Conservation (phyloP, 2,113 vertebrate genomes). For the Psilopsiagon aurifrons region DNA sequence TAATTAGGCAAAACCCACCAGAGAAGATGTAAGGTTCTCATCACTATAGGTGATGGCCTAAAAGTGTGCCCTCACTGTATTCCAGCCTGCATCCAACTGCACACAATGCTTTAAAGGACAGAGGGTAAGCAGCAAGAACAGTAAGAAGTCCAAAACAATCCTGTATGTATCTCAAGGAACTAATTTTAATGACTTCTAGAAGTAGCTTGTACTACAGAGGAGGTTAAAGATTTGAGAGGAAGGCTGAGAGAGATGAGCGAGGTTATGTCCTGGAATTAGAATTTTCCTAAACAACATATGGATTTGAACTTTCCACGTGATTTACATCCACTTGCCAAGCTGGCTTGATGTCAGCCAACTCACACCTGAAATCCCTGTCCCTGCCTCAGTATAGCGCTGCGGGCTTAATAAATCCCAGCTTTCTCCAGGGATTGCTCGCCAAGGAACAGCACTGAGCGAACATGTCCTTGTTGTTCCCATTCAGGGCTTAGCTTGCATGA, state of each 20-base stretch:
- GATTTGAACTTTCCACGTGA: neutral
- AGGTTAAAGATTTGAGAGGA: neutral
- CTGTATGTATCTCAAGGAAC: neutral
- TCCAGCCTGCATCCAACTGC: rapidly evolving
- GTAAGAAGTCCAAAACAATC: neutral
- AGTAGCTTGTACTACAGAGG: neutral
- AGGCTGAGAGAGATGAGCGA: neutral
- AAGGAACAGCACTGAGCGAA: neutral
- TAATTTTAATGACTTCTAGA: neutral
- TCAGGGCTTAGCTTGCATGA: neutral
- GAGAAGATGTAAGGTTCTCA: rapidly evolving
- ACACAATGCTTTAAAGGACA: neutral
- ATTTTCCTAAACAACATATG: neutral
- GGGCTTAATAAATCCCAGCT: neutral
- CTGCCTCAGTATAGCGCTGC: neutral
- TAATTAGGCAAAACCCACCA: neutral
- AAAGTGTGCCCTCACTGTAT: neutral
- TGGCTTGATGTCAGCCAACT: neutral
- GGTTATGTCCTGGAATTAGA: neutral
- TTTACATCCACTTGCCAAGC: neutral
- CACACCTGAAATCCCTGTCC: neutral
- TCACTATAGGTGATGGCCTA: neutral
- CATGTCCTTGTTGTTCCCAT: neutral
- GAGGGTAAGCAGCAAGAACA: neutral
- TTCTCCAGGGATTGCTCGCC: neutral